phyloP scores from a whole-genome alignment of 2,797 vertebrate genomes.

The Cossypha caffra region DNA sequence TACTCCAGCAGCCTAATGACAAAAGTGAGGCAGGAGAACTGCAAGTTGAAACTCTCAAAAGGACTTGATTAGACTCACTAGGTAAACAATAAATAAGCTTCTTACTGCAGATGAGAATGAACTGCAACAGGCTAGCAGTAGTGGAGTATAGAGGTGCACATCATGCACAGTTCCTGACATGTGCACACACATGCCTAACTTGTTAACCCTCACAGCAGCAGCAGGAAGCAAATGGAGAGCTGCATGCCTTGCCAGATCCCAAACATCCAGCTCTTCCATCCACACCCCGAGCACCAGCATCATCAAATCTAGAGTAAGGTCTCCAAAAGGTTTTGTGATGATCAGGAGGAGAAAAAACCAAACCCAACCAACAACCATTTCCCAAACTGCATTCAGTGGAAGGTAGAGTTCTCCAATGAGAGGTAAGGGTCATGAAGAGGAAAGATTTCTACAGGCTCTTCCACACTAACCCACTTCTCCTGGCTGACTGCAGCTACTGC shows the following conservation, averaged over 20 bases:
- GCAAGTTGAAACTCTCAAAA: background rate
- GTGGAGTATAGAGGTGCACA: background rate
- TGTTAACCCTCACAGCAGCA: background rate
- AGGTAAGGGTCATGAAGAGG: background rate
- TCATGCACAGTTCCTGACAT: background rate
- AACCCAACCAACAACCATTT: background rate
- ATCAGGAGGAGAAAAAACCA: background rate
- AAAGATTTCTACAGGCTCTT: background rate
- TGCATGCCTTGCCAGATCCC: background rate
- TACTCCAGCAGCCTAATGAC: background rate
- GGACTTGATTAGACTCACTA: background rate
- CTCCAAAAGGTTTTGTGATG: background rate
- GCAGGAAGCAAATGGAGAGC: background rate
- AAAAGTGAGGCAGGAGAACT: background rate
- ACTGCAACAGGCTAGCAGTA: background rate
- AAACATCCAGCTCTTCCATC: background rate
- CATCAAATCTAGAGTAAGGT: background rate
- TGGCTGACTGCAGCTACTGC: background rate
- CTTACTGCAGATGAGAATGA: background rate
- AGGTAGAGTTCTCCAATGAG: background rate
- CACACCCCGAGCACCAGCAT: background rate
- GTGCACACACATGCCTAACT: rapidly evolving
- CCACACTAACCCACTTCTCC: background rate
- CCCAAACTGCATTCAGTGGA: background rate
- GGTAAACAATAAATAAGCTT: conserved; percentile 24